These are phyloP conservation scores for Malachius bipustulatus DNA, from an alignment of 2,888 invertebrate genomes.

Conservation along the genomic window DNA sequence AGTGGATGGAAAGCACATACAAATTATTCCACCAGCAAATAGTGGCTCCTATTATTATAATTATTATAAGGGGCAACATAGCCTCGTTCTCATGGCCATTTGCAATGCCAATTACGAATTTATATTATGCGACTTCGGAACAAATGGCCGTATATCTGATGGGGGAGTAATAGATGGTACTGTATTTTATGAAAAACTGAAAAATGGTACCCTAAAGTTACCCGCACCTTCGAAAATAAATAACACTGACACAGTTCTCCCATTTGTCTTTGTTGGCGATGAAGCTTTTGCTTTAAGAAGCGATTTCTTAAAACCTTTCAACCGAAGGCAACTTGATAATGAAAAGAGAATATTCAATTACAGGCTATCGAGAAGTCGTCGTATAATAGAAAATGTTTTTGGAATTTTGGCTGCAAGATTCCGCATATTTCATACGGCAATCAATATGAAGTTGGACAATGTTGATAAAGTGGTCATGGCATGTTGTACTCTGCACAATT, in stretches of 20 bases:
- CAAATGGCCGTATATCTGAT: slow-evolving; percentile 15
- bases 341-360: slow-evolving; percentile 17
- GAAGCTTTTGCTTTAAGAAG: slow-evolving; percentile 14
- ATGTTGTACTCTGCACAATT: slow-evolving; percentile 18
- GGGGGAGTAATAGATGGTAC: slow-evolving; percentile 9
- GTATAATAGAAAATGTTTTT: slow-evolving; percentile 21
- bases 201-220: slow-evolving; percentile 10
- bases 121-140: slow-evolving; percentile 17
- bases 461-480: slow-evolving; percentile 17
- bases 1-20: slow-evolving; percentile 17
- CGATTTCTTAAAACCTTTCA: slow-evolving; percentile 15
- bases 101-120: slow-evolving; percentile 18
- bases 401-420: slow-evolving; percentile 23
- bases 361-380: slow-evolving; percentile 18
- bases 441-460: slow-evolving; percentile 15
- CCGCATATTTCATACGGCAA: slow-evolving; percentile 21
- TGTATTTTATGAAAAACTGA: slow-evolving; percentile 7
- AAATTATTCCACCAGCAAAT: slow-evolving; percentile 11
- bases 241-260: slow-evolving; percentile 7
- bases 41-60: slow-evolving; percentile 13
- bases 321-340: slow-evolving; percentile 10
- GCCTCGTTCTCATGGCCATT: slow-evolving; percentile 18
- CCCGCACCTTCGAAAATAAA: slow-evolving; percentile 9
- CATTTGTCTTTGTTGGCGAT: slow-evolving; percentile 15
- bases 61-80: slow-evolving; percentile 17